Conservation (phyloP, 2,888 invertebrate genomes). For the Cyrtodaria siliqua region DNA sequence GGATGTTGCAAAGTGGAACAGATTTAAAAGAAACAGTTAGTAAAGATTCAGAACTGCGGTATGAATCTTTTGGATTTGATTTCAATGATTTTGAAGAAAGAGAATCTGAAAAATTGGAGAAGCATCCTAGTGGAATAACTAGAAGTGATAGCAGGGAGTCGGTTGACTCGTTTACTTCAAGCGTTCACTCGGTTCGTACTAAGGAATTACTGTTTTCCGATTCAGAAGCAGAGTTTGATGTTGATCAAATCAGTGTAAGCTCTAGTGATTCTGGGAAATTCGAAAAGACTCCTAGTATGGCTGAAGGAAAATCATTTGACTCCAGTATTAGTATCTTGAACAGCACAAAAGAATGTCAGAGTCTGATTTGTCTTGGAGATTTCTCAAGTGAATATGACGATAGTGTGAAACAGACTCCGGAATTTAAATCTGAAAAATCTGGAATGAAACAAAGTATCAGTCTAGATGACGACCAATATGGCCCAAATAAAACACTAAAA, state of each 20-base stretch:
- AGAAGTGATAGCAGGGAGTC: constrained; percentile 51
- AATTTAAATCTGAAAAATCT: too few species aligned
- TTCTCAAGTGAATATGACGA: too few species aligned
- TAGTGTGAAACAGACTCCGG: too few species aligned
- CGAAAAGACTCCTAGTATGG: background rate
- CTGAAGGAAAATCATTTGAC: constrained; percentile 2
- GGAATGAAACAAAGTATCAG: too few species aligned
- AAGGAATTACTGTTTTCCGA: constrained; percentile 54
- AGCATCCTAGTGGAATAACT: background rate
- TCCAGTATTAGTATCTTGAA: background rate
- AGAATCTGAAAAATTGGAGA: background rate
- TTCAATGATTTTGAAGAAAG: constrained; percentile 16
- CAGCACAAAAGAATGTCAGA: too few species aligned
- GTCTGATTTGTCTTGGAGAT: too few species aligned
- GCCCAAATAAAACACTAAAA: constrained; percentile 4
- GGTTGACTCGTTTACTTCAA: constrained; percentile 59
- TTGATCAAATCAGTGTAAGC: constrained; percentile 29
- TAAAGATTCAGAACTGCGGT: background rate
- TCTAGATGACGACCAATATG: background rate
- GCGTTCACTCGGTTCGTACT: constrained; percentile 51
- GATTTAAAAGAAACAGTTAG: background rate
- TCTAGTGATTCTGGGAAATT: constrained; percentile 28
- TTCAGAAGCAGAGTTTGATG: constrained; percentile 52
- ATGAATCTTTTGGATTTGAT: constrained; percentile 50
- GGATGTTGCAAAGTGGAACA: constrained; percentile 36